Conservation (phyloP, 2,797 vertebrate species). For the Hemibagrus guttatus region DNA sequence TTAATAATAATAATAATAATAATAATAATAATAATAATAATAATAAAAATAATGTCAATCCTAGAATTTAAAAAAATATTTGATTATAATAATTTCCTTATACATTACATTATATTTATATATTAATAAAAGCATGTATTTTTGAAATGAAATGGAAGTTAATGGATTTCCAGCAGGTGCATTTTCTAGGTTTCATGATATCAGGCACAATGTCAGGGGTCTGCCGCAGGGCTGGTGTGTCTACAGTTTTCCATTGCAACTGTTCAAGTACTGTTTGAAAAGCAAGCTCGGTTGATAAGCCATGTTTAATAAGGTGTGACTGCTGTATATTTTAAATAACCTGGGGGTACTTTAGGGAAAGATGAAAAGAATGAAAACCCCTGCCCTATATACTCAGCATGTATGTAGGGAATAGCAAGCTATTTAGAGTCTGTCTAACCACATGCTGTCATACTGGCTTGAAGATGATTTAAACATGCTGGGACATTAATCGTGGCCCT, state of each 20-base stretch:
- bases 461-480: neutral
- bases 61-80: neutral
- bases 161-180: neutral
- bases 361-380: neutral
- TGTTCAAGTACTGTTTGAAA: neutral
- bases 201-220: neutral
- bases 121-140: too few relatives aligned
- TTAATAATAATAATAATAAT: neutral
- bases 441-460: neutral
- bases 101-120: neutral
- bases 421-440: neutral
- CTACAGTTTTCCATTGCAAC: neutral
- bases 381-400: neutral
- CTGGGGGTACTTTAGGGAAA: neutral
- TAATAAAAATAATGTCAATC: neutral
- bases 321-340: neutral
- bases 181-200: neutral
- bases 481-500: neutral
- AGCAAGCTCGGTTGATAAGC: neutral
- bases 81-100: neutral
- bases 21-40: neutral
- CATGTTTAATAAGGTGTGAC: slow-evolving; percentile 8
- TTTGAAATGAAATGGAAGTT: neutral
- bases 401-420: neutral
- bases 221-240: neutral